Conservation (phyloP, 2,888 invertebrate genomes). For the Molanna angustata region DNA sequence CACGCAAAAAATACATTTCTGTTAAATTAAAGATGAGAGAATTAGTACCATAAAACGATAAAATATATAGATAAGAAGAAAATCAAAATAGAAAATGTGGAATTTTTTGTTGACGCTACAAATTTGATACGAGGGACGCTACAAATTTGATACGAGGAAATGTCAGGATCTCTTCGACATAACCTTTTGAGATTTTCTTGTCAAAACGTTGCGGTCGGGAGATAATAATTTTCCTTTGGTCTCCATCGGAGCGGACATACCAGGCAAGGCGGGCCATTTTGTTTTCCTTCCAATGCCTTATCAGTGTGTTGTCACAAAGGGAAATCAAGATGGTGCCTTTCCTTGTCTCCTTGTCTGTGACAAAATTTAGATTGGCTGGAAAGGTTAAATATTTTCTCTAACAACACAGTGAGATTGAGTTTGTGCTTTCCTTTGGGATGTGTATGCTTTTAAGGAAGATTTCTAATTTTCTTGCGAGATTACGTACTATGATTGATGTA, state of each 20-base stretch:
- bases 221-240: not conserved
- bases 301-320: conserved; percentile 14
- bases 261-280: not conserved
- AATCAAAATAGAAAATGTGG: too few species aligned
- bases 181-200: not conserved
- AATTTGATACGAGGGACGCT: too few species aligned
- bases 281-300: not conserved
- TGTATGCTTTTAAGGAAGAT: conserved; percentile 1
- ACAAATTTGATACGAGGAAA: too few species aligned
- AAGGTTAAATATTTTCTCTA: conserved; percentile 53
- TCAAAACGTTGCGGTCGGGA: not conserved
- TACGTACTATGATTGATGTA: conserved; percentile 12
- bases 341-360: conserved; percentile 18
- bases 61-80: too few species aligned
- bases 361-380: conserved; percentile 49
- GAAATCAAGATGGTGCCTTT: conserved; percentile 28
- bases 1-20: too few species aligned
- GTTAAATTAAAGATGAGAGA: too few species aligned
- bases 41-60: too few species aligned
- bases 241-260: not conserved
- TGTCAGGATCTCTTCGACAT: too few species aligned
- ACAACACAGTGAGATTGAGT: conserved; percentile 48
- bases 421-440: conserved; percentile 34
- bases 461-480: conserved; percentile 14
- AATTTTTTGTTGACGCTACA: too few species aligned